These are phyloP conservation scores for Copsychus sechellarum DNA, from an alignment of 2,113 vertebrate genomes.

Conservation along the genomic window DNA sequence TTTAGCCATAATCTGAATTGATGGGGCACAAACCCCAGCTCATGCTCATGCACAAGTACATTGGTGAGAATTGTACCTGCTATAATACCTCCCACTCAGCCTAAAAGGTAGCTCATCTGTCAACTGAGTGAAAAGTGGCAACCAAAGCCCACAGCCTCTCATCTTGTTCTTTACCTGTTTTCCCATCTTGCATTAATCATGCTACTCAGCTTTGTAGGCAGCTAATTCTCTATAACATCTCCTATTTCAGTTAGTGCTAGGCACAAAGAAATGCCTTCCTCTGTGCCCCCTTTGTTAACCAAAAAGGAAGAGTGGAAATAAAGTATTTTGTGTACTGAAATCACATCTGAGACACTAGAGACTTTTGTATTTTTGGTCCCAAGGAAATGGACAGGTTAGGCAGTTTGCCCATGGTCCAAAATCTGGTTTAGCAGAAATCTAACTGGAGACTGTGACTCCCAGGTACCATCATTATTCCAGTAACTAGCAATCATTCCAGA, in stretches of 20 bases:
- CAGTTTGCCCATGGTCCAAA: neutral
- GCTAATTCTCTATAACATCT: neutral
- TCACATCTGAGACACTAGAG: neutral
- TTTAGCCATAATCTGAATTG: neutral
- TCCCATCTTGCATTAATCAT: neutral
- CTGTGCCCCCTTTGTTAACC: neutral
- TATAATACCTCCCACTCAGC: neutral
- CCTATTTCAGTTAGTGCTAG: neutral
- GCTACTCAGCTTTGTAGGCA: neutral
- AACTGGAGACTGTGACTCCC: neutral
- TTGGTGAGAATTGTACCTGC: neutral
- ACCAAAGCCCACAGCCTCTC: rapidly evolving
- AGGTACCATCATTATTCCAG: neutral
- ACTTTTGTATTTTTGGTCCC: neutral
- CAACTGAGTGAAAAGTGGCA: neutral
- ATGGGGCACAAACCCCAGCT: neutral
- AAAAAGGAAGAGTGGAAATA: neutral
- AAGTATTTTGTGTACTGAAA: neutral
- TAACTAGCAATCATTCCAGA: neutral
- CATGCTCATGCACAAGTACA: neutral
- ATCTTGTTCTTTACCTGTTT: neutral
- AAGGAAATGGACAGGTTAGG: neutral
- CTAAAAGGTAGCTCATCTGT: neutral
- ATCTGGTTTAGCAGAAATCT: neutral
- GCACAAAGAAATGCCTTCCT: neutral